Base-by-base conservation (phyloP, 2,797 vertebrate species). In the Labeo calbasu region DNA sequence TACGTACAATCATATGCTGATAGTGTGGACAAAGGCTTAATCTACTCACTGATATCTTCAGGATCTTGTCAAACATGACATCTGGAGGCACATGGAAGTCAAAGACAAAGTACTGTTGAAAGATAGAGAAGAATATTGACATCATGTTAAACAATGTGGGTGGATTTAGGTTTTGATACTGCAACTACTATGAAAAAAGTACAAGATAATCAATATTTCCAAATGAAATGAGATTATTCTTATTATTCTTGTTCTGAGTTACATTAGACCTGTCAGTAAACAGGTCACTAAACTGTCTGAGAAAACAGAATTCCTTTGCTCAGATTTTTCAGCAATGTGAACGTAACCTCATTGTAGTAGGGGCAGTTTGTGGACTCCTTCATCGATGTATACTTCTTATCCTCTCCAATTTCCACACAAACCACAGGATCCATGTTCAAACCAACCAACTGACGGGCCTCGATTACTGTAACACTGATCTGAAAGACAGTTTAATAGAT, bases 1-100 rank as follows among this genome's bases (percentile, higher is more conserved):
- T 63, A 63, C 9, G 1, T 32, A 46, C 10, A 14, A 21, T 43
- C 12, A 36, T 69, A 23, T 40, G 28, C 5, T 66, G 12, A 19
- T 40, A 17, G 14, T 4, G 8, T 51, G 0, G 61, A 68, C 15
- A 13, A n/a, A n/a, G n/a, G 61, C 21, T 23, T 21, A 23, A 48
- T 65, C 4, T 36, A 95, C 97, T 99, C 91, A 99, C 98, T 0
- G 98, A 99, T 73, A 99, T 88, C 90, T 97, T 99, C 91, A 99
- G 93, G 91, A 99, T 98, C 93, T 99, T 99, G 95, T 99, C 98
- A 0, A 98, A 99, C 97, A 99, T 98, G 75, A 99, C 96, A 0
- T 99, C 97, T 0, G 97, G 97, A 80, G 98, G 95, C 53, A 98
- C 94, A 0, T 99, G 98, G 95, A 99, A 99, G 90, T 99, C 98